These are phyloP conservation scores for Eulemur rufifrons DNA, from an alignment of 2,113 vertebrate species.

Conservation along the genomic window DNA sequence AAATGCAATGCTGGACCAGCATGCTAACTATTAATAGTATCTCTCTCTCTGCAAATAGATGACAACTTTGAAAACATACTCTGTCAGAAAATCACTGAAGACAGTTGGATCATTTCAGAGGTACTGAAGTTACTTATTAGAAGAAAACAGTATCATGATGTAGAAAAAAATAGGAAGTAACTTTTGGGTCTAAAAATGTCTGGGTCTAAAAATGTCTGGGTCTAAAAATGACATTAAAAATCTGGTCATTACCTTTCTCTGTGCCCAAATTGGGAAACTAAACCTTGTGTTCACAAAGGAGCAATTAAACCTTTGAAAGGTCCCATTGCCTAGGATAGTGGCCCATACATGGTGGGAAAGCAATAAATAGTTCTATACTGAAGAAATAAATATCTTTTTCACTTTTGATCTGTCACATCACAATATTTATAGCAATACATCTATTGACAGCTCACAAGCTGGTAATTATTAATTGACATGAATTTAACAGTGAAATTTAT, in stretches of 20 bases:
- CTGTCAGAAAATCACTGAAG: constrained; percentile 21
- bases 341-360: background rate
- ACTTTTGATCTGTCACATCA: background rate
- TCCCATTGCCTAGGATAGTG: background rate
- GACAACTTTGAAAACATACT: background rate
- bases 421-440: background rate
- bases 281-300: background rate
- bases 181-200: background rate
- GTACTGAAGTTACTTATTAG: background rate
- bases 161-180: background rate
- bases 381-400: background rate
- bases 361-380: background rate
- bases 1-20: background rate
- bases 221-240: background rate
- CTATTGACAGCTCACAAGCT: background rate
- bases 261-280: background rate
- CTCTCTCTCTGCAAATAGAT: constrained; percentile 3
- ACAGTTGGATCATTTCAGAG: background rate
- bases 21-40: background rate
- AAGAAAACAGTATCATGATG: background rate
- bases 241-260: background rate
- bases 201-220: background rate
- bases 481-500: background rate
- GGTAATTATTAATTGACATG: background rate
- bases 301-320: background rate